A percentile compares a stretch with the other conserved stretches of the same genome.
These are phyloP conservation scores for Tragelaphus strepsiceros DNA, from an alignment of 2,113 vertebrate species.

Conservation along the genomic window DNA sequence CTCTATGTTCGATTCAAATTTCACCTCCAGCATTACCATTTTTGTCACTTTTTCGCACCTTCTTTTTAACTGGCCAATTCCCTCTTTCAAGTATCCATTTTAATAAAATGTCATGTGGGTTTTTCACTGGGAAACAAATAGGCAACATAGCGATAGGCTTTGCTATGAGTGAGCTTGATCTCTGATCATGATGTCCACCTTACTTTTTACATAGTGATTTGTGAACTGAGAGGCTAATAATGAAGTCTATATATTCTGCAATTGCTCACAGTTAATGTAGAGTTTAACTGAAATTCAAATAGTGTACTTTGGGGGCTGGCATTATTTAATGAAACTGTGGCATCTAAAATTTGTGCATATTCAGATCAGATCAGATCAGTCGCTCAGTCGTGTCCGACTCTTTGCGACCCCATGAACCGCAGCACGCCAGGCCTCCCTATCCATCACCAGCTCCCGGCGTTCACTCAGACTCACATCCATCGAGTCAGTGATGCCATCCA, in stretches of 20 bases:
- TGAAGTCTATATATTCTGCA: neutral
- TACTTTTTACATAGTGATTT: neutral
- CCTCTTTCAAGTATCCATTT: neutral
- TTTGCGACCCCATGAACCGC: no score
- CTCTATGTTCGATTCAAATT: neutral
- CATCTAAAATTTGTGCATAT: neutral
- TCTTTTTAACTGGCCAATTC: neutral
- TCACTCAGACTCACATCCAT: no score
- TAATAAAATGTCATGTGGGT: neutral
- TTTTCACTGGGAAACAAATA: neutral
- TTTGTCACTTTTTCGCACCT: neutral
- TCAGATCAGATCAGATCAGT: no score
- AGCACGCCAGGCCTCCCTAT: no score
- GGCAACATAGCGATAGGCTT: neutral
- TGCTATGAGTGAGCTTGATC: neutral
- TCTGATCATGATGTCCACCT: neutral
- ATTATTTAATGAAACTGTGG: neutral
- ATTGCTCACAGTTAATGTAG: neutral
- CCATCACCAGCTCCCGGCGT: no score
- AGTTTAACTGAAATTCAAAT: neutral
- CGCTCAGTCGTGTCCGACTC: no score
- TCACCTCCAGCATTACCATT: neutral
- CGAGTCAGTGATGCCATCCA: no score
- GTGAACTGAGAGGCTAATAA: neutral
- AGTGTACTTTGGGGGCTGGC: neutral